A percentile compares a stretch with the other conserved stretches of the same genome.
Conservation (phyloP, 2,113 vertebrate species). For the Lepus americanus region DNA sequence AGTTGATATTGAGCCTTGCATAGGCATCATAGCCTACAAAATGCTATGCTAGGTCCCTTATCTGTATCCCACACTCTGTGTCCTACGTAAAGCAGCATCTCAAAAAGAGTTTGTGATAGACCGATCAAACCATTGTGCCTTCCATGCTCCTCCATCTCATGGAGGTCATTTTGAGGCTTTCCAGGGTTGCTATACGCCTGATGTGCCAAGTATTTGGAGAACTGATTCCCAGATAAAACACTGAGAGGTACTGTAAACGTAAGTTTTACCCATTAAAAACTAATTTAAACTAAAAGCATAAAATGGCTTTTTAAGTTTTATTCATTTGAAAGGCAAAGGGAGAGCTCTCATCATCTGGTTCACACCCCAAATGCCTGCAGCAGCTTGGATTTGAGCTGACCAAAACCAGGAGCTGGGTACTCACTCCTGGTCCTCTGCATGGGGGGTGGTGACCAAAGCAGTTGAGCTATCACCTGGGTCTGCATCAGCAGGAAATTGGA, state of each 20-base stretch:
- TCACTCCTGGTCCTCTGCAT: no score
- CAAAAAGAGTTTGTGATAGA: neutral
- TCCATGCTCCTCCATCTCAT: neutral
- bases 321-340: no score
- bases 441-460: no score
- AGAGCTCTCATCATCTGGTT: no score
- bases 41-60: rapidly evolving
- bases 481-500: no score
- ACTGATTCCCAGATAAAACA: neutral
- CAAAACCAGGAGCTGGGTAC: no score
- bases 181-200: neutral
- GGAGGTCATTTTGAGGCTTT: neutral
- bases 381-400: no score
- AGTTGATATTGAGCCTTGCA: neutral
- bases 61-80: neutral
- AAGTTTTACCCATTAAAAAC: neutral
- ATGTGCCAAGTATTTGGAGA: neutral
- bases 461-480: no score
- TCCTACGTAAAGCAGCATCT: neutral
- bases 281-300: neutral
- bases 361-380: no score
- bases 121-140: neutral
- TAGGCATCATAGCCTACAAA: neutral
- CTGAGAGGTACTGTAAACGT: neutral
- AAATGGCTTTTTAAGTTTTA: no score